These are phyloP conservation scores for Agrotis ipsilon DNA, from an alignment of 2,888 invertebrate species.

Conservation along the genomic window DNA sequence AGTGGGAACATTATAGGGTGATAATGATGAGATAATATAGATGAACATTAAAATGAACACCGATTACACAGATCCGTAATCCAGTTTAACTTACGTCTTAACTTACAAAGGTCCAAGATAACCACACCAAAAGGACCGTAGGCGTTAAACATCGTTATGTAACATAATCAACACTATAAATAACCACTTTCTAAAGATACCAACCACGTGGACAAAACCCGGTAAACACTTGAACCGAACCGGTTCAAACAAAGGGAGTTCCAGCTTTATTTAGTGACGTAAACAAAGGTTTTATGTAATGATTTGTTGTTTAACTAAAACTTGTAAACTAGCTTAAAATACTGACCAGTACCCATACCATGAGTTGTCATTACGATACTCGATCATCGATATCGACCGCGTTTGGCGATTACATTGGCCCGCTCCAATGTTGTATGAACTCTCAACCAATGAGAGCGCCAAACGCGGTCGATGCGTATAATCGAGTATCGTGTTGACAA, in stretches of 20 bases:
- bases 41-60: too few species aligned
- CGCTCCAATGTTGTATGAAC: too few species aligned
- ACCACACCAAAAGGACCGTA: slow-evolving; percentile 1
- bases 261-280: slow-evolving; percentile 18
- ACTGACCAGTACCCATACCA: neutral
- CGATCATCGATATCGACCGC: too few species aligned
- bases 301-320: slow-evolving; percentile 13
- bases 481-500: too few species aligned
- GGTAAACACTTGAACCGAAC: slow-evolving; percentile 31
- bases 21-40: neutral
- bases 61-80: neutral
- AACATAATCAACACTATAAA: slow-evolving; percentile 17
- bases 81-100: neutral
- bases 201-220: slow-evolving; percentile 1
- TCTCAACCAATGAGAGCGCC: too few species aligned
- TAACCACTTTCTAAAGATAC: slow-evolving; percentile 40
- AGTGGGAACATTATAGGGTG: too few species aligned
- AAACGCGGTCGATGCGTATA: too few species aligned
- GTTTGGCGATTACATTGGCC: too few species aligned
- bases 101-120: neutral
- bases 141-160: slow-evolving; percentile 18
- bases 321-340: neutral
- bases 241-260: slow-evolving; percentile 39
- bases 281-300: slow-evolving; percentile 29
- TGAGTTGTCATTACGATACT: too few species aligned